These are phyloP conservation scores for Cataglyphis livida DNA, from an alignment of 2,888 invertebrate species.

Conservation along the genomic window DNA sequence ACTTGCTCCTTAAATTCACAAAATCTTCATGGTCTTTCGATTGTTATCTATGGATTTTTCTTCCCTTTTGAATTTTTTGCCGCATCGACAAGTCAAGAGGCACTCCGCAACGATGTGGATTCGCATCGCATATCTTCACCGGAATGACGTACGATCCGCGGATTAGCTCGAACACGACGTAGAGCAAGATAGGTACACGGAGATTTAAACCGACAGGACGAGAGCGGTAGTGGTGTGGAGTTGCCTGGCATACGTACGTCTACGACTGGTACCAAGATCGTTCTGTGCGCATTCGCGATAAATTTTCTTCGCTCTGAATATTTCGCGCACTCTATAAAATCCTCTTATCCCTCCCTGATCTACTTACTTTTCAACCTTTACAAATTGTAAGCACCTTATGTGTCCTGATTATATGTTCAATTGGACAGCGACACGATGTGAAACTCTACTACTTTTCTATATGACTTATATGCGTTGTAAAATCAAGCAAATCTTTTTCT, in stretches of 20 bases:
- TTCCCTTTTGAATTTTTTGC: background rate
- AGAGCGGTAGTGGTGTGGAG: conserved; percentile 32
- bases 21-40: conserved; percentile 2
- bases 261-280: conserved; percentile 62
- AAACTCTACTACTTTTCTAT: background rate
- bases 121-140: conserved; percentile 20
- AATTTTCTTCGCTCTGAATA: conserved; percentile 62
- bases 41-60: background rate
- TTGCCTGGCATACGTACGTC: conserved; percentile 58
- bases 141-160: conserved; percentile 63
- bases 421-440: conserved; percentile 30
- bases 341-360: conserved; percentile 64
- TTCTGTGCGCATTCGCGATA: conserved; percentile 63
- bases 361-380: conserved; percentile 52
- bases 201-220: conserved; percentile 66
- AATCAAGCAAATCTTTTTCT: background rate
- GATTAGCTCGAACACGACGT: conserved; percentile 59
- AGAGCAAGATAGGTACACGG: conserved; percentile 61
- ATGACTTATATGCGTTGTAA: background rate
- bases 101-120: conserved; percentile 31
- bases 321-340: conserved; percentile 66
- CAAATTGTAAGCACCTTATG: conserved; percentile 66
- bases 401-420: conserved; percentile 68
- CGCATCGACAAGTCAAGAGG: conserved; percentile 29
- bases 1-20: background rate